Evolutionary conservation across 2,113 vertebrate genomes (phyloP).

Genomic region (Corythaixoides concolor): DNA sequence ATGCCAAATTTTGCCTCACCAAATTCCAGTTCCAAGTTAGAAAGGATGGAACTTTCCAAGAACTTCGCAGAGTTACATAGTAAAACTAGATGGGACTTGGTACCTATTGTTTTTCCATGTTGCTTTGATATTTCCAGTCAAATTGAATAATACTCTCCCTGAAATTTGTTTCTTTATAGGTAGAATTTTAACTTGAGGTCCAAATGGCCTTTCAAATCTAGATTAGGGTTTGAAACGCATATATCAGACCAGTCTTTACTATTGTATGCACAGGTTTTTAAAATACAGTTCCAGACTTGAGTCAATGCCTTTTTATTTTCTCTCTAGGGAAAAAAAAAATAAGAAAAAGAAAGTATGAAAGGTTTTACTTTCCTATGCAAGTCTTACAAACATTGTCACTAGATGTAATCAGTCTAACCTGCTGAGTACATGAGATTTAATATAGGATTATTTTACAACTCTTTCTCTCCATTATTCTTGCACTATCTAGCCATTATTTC

Average conservation of each 20-base stretch:
- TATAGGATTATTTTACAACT: not conserved
- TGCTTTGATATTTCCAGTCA: not conserved
- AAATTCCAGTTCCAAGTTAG: constrained; percentile 11
- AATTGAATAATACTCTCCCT: not conserved
- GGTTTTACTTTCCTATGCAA: not conserved
- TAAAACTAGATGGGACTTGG: not conserved
- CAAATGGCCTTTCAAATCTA: not conserved
- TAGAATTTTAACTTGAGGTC: not conserved
- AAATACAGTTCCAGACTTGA: not conserved
- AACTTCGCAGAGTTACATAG: not conserved
- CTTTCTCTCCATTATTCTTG: constrained; percentile 1
- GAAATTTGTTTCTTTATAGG: not conserved
- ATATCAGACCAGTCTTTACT: not conserved
- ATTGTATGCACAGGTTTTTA: not conserved
- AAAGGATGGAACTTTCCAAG: constrained; percentile 23
- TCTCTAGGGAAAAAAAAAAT: no score
- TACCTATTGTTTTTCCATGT: constrained; percentile 13
- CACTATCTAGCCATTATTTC: not conserved
- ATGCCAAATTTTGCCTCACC: not conserved
- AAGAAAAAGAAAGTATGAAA: not conserved
- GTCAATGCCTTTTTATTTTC: not conserved
- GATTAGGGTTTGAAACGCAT: not conserved
- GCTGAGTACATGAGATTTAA: constrained; percentile 4
- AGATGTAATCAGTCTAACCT: constrained; percentile 25
- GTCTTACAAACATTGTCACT: constrained; percentile 25